A percentile compares a stretch with the other conserved stretches of the same genome.
Evolutionary conservation across 2,888 invertebrate genomes (phyloP).

Genomic region (Eumacrocentrus americanus): DNA sequence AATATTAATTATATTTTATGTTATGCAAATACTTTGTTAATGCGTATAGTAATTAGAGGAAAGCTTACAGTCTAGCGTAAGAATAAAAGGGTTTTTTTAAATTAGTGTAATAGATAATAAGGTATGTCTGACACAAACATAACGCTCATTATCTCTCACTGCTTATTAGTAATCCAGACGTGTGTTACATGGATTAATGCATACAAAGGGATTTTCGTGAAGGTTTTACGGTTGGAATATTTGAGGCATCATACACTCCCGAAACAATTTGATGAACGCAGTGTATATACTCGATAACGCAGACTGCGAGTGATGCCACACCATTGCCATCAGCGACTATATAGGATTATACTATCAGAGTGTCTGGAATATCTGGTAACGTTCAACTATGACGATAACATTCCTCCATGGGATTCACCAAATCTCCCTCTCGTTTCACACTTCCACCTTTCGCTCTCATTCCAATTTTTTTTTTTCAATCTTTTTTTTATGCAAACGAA

Average conservation of each 20-base stretch:
- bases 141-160: background rate
- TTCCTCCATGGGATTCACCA: constrained; percentile 14
- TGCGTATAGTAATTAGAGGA: background rate
- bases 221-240: background rate
- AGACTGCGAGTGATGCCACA: background rate
- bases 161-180: background rate
- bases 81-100: background rate
- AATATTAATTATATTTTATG: background rate
- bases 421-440: constrained; percentile 1
- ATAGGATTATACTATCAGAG: constrained; percentile 6
- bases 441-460: background rate
- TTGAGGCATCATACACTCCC: background rate
- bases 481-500: constrained; percentile 1
- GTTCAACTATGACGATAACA: constrained; percentile 20
- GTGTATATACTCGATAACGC: background rate
- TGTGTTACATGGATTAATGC: background rate
- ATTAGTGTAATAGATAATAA: background rate
- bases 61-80: background rate
- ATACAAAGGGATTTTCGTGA: background rate
- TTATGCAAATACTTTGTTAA: background rate
- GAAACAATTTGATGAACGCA: constrained; percentile 12
- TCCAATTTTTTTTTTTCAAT: background rate
- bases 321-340: background rate
- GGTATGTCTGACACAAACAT: background rate
- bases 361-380: constrained; percentile 20